phyloP scores from a whole-genome alignment of 2,113 vertebrate species.

The Ondatra zibethicus region DNA sequence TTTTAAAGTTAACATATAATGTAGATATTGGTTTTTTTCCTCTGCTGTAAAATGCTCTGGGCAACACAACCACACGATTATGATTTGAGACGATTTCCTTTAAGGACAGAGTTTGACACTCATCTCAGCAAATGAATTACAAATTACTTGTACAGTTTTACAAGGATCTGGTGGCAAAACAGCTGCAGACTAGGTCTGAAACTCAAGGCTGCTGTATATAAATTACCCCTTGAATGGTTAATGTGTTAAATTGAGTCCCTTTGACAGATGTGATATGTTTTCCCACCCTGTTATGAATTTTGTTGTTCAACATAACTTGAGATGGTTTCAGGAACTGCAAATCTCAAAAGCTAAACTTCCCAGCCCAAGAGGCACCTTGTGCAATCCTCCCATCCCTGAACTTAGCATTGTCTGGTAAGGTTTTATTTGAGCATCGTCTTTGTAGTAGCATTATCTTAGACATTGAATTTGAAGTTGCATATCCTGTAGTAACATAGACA shows the following conservation, averaged over 20 bases:
- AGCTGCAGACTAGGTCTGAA: not conserved
- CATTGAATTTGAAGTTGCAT: constrained; percentile 28
- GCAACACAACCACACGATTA: constrained; percentile 82
- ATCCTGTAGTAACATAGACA: constrained; percentile 58
- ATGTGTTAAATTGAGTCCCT: constrained; percentile 29
- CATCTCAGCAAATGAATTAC: constrained; percentile 67
- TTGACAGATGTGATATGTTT: not conserved
- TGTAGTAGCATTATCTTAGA: constrained; percentile 45
- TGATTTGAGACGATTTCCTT: constrained; percentile 85
- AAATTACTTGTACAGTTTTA: constrained; percentile 56
- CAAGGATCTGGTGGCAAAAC: constrained; percentile 59
- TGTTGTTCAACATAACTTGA: not conserved
- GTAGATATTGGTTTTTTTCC: constrained; percentile 89
- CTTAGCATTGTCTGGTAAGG: not conserved
- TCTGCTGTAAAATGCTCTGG: constrained; percentile 89
- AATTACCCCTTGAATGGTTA: not conserved
- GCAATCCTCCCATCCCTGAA: constrained; percentile 64
- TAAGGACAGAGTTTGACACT: constrained; percentile 68
- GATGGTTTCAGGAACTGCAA: constrained; percentile 30
- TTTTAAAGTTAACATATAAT: constrained; percentile 92
- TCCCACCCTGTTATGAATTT: not conserved
- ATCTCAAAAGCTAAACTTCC: not conserved
- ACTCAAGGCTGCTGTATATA: constrained; percentile 41
- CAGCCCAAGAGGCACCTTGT: constrained; percentile 38
- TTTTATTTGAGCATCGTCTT: constrained; percentile 70